A percentile compares a stretch with the other conserved stretches of the same genome.
phyloP scores from a whole-genome alignment of 2,888 invertebrate species.

The Agriopis aurantiaria region DNA sequence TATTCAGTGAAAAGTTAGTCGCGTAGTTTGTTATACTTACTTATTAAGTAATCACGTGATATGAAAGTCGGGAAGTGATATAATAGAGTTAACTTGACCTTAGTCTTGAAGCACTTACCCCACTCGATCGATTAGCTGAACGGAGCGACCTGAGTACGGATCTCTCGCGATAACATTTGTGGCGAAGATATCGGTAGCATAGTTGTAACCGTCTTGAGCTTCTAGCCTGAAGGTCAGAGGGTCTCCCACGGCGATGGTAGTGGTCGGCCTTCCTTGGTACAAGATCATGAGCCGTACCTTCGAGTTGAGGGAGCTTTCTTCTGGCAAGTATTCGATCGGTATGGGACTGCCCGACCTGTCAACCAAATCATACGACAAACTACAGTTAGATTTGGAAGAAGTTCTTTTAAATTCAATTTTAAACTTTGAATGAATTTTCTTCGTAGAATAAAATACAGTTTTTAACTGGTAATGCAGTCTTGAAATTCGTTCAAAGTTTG shows the following conservation, averaged over 20 bases:
- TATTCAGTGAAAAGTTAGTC: neutral
- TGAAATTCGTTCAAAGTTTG: slow-evolving; percentile 77
- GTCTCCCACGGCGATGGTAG: slow-evolving; percentile 97
- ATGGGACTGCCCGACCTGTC: slow-evolving; percentile 96
- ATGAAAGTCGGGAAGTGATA: slow-evolving; percentile 5
- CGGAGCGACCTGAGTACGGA: slow-evolving; percentile 96
- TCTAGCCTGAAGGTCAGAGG: slow-evolving; percentile 95
- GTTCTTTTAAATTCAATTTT: slow-evolving; percentile 44
- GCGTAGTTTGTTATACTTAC: neutral
- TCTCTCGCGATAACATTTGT: slow-evolving; percentile 97
- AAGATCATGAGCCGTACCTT: slow-evolving; percentile 94
- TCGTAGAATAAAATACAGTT: slow-evolving; percentile 8
- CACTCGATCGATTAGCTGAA: slow-evolving; percentile 95
- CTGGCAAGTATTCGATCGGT: slow-evolving; percentile 96
- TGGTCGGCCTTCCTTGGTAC: slow-evolving; percentile 96
- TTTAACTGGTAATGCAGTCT: neutral
- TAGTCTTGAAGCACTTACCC: slow-evolving; percentile 87
- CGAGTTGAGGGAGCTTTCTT: slow-evolving; percentile 95
- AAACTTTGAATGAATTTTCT: slow-evolving; percentile 75
- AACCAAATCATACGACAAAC: slow-evolving; percentile 78
- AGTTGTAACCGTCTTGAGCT: slow-evolving; percentile 95
- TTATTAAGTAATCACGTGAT: slow-evolving; percentile 9
- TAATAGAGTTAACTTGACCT: slow-evolving; percentile 12
- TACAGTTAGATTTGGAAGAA: slow-evolving; percentile 76
- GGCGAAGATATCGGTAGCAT: slow-evolving; percentile 95